These are phyloP conservation scores for Ectemnius lituratus DNA, from an alignment of 2,888 invertebrate genomes.

Conservation along the genomic window DNA sequence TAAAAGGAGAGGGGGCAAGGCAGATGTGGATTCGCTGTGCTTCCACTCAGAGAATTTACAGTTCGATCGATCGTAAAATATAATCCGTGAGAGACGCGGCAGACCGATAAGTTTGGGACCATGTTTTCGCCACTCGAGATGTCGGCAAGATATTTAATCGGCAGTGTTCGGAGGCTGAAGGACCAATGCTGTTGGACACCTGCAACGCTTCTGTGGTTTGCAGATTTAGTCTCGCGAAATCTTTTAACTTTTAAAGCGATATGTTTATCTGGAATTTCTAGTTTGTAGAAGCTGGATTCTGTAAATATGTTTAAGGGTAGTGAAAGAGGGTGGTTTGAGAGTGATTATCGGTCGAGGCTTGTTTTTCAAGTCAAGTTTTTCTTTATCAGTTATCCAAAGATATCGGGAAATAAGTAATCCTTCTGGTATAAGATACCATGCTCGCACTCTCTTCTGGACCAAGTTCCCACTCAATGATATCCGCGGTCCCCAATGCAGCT, in stretches of 20 bases:
- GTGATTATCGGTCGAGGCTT: slow-evolving; percentile 35
- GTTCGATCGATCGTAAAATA: slow-evolving; percentile 57
- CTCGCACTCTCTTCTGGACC: not conserved
- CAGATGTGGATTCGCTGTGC: slow-evolving; percentile 25
- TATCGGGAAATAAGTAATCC: slow-evolving; percentile 33
- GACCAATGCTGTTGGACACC: no score
- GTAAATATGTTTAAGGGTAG: not conserved
- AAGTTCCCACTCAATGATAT: slow-evolving; percentile 54
- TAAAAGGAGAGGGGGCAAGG: slow-evolving; percentile 28
- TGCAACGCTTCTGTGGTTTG: no score
- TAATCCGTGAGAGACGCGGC: slow-evolving; percentile 18
- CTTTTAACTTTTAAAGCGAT: no score
- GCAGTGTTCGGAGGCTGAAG: not conserved
- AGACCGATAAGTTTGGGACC: not conserved
- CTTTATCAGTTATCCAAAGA: slow-evolving; percentile 18
- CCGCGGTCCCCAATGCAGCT: slow-evolving; percentile 62
- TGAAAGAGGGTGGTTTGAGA: not conserved
- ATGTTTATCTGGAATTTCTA: no score
- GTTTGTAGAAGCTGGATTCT: no score
- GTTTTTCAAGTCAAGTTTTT: not conserved
- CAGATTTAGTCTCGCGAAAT: no score
- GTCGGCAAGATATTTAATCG: slow-evolving; percentile 15
- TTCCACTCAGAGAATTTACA: slow-evolving; percentile 41
- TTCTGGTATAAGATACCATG: slow-evolving; percentile 30
- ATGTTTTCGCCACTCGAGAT: slow-evolving; percentile 33